These are phyloP conservation scores for Vanessa atalanta DNA, from an alignment of 1,140 invertebrate genomes.

Conservation along the genomic window DNA sequence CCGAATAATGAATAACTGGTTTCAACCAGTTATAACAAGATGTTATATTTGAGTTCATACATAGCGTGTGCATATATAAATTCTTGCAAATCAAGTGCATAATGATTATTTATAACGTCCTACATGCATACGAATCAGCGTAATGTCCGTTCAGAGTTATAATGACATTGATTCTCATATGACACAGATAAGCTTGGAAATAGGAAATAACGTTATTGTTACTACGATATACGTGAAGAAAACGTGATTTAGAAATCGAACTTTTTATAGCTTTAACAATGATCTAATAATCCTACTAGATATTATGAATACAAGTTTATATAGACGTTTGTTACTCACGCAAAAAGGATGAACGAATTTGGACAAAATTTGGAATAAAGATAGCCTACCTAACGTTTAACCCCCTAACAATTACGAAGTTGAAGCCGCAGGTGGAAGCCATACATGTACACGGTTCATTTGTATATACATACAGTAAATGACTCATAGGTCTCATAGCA, in stretches of 20 bases:
- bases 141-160: slow-evolving; percentile 38
- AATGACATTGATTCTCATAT: slow-evolving; percentile 40
- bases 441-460: too few species aligned
- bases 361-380: too few species aligned
- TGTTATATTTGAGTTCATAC: neutral
- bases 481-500: too few species aligned
- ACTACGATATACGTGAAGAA: neutral
- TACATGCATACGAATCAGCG: slow-evolving; percentile 2
- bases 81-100: slow-evolving; percentile 7
- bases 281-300: neutral
- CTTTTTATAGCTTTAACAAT: neutral
- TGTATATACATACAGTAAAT: too few species aligned
- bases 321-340: too few species aligned
- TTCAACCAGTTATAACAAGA: too few species aligned
- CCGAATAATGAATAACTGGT: too few species aligned
- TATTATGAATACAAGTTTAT: too few species aligned
- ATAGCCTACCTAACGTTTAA: too few species aligned
- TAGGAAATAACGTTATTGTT: slow-evolving; percentile 19
- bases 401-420: too few species aligned
- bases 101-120: slow-evolving; percentile 17
- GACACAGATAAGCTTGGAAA: slow-evolving; percentile 14
- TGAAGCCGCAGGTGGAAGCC: too few species aligned
- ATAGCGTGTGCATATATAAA: neutral
- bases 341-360: too few species aligned
- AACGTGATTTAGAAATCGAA: neutral